Conservation (phyloP, 2,888 invertebrate genomes). For the Adineta ricciae region DNA sequence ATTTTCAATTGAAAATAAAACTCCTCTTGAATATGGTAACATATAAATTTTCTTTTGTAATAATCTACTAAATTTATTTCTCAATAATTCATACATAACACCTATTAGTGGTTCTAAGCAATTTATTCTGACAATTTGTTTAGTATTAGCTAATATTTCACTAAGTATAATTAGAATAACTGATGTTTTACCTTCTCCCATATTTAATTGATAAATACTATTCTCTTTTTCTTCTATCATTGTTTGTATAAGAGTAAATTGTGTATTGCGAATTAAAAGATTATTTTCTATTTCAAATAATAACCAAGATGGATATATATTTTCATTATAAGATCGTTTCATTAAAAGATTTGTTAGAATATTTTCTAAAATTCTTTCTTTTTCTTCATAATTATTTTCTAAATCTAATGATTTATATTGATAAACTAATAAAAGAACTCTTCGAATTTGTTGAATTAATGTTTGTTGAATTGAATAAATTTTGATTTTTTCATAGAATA, state of each 20-base stretch:
- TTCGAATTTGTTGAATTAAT: neutral
- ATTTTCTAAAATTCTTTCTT: neutral
- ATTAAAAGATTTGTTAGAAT: neutral
- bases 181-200: neutral
- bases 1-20: neutral
- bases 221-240: neutral
- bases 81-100: neutral
- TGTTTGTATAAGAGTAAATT: neutral
- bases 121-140: neutral
- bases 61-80: neutral
- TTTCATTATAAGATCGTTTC: neutral
- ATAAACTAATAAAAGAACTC: neutral
- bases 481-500: neutral
- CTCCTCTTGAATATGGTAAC: neutral
- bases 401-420: neutral
- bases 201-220: neutral
- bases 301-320: neutral
- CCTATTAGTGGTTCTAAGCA: neutral
- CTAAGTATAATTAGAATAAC: neutral
- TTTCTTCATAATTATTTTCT: neutral
- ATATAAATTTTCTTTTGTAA: neutral
- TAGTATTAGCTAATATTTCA: neutral
- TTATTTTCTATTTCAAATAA: neutral
- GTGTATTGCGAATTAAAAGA: neutral
- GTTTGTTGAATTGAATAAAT: neutral